phyloP scores from a whole-genome alignment of 1,140 invertebrate species.

The Drosophila sturtevanti region DNA sequence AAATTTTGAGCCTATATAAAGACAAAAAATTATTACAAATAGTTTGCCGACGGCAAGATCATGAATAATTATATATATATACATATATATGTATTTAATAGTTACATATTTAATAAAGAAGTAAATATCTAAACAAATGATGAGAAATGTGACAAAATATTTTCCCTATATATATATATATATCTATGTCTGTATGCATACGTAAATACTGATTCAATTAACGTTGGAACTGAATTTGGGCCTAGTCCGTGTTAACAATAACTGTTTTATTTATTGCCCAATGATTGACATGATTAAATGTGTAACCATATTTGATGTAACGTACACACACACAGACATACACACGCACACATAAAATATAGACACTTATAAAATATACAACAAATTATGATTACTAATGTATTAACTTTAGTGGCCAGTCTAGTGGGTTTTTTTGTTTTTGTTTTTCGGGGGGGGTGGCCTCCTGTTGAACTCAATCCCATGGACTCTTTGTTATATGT shows the following conservation, averaged over 20 bases:
- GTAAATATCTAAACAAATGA: too few relatives aligned
- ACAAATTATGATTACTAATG: slow-evolving; percentile 71
- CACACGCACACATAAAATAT: slow-evolving; percentile 8
- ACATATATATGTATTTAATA: too few relatives aligned
- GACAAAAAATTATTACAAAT: too few relatives aligned
- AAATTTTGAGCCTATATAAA: too few relatives aligned
- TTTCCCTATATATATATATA: neutral
- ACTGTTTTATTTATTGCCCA: slow-evolving; percentile 53
- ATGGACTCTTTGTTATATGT: too few relatives aligned
- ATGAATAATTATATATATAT: too few relatives aligned
- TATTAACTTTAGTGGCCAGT: slow-evolving; percentile 50
- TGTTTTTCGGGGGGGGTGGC: too few relatives aligned
- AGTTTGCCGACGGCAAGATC: too few relatives aligned
- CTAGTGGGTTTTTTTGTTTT: too few relatives aligned
- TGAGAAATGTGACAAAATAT: neutral
- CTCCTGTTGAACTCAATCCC: too few relatives aligned
- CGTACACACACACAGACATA: slow-evolving; percentile 1
- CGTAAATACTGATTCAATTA: neutral
- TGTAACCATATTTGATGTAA: slow-evolving; percentile 66
- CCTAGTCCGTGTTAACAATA: slow-evolving; percentile 52
- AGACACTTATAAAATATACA: slow-evolving; percentile 36
- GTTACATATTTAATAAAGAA: too few relatives aligned
- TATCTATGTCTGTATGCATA: too few relatives aligned
- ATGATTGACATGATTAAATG: slow-evolving; percentile 68
- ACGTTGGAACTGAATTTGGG: slow-evolving; percentile 19